phyloP scores from a whole-genome alignment of 2,113 vertebrate genomes.

The Brachyhypopomus gauderio region DNA sequence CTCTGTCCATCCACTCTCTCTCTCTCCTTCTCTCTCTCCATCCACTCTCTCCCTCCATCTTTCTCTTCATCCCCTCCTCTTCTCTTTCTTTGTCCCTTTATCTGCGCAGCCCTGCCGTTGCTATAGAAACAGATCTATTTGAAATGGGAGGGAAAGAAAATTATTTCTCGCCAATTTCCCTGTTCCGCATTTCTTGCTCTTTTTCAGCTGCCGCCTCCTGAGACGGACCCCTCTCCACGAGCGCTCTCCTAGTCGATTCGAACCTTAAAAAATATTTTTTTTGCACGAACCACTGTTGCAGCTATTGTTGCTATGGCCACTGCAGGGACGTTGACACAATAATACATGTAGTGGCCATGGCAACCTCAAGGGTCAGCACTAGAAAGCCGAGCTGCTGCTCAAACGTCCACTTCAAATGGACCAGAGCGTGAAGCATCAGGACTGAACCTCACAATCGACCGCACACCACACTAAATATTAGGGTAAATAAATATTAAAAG shows the following conservation, averaged over 20 bases:
- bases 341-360: slow-evolving; percentile 74
- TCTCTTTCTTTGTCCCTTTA: slow-evolving; percentile 41
- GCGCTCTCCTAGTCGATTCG: slow-evolving; percentile 51
- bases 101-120: slow-evolving; percentile 55
- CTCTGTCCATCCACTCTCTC: slow-evolving; percentile 31
- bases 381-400: slow-evolving; percentile 72
- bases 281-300: slow-evolving; percentile 68
- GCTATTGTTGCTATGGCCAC: slow-evolving; percentile 73
- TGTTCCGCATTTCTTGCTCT: slow-evolving; percentile 45
- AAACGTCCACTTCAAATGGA: slow-evolving; percentile 60
- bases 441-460: slow-evolving; percentile 40
- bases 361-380: slow-evolving; percentile 69
- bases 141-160: slow-evolving; percentile 56
- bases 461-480: slow-evolving; percentile 31
- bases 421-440: slow-evolving; percentile 41
- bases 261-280: slow-evolving; percentile 68
- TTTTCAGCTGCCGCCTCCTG: not conserved
- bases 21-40: not conserved
- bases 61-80: slow-evolving; percentile 28
- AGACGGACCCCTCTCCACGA: not conserved
- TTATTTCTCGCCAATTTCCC: slow-evolving; percentile 44
- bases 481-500: slow-evolving; percentile 42
- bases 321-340: slow-evolving; percentile 76
- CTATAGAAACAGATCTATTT: slow-evolving; percentile 68
- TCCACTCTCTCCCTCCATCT: slow-evolving; percentile 41